Evolutionary conservation across 2,888 invertebrate species (phyloP).

Genomic region (Volucella inanis): DNA sequence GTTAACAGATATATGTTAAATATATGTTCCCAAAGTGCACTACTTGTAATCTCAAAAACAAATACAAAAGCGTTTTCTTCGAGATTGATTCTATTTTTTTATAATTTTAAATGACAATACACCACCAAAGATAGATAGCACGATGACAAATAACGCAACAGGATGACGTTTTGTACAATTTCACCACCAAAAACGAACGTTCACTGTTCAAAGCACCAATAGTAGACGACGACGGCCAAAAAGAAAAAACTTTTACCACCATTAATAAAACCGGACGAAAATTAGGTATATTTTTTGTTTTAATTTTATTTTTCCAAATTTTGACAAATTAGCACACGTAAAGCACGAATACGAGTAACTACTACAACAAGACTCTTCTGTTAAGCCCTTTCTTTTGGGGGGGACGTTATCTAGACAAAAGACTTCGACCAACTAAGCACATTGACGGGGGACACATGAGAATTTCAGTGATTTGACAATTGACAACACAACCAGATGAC

Average conservation of each 20-base stretch:
- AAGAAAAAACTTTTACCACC: constrained; percentile 42
- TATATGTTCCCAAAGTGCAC: constrained; percentile 35
- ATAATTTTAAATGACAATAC: constrained; percentile 42
- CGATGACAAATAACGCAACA: constrained; percentile 68
- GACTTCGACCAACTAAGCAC: constrained; percentile 82
- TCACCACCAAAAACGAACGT: constrained; percentile 49
- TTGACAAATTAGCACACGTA: constrained; percentile 63
- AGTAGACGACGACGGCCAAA: constrained; percentile 44
- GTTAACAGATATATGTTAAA: constrained; percentile 26
- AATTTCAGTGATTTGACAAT: constrained; percentile 45
- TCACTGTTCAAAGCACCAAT: constrained; percentile 60
- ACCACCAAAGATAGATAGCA: constrained; percentile 50
- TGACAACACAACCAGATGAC: constrained; percentile 29
- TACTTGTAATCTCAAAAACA: constrained; percentile 3
- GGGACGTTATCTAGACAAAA: constrained; percentile 83
- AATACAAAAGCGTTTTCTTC: constrained; percentile 1
- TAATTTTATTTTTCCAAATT: constrained; percentile 14
- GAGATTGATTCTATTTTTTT: background rate
- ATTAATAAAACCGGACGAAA: constrained; percentile 22
- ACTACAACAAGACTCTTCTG: constrained; percentile 15
- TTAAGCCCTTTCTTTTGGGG: constrained; percentile 3
- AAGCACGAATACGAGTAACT: constrained; percentile 68
- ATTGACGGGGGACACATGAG: constrained; percentile 57
- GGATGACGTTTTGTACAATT: constrained; percentile 60
- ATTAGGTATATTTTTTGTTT: background rate